Base-by-base conservation (phyloP, 2,797 vertebrate species). In the Galagoides demidoff region DNA sequence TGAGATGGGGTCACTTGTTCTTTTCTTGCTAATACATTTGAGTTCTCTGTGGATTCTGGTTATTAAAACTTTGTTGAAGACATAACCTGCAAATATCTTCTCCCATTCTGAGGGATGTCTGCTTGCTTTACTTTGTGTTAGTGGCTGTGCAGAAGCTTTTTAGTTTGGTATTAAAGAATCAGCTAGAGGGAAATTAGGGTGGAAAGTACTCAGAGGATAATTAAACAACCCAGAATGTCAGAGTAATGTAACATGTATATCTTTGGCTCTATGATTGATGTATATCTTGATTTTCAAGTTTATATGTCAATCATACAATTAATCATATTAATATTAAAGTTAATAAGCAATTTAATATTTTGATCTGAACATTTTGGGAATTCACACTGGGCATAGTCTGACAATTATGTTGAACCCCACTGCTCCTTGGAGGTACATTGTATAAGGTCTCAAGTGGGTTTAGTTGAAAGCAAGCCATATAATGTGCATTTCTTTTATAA, bases 281-380 rank as follows among this genome's bases (percentile, higher is more conserved):
- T 52, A 8, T 3, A 39, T 63, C n/a, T 85, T 78, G 45, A 97
- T 95, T 92, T 89, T 39, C 70, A 95, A 59, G 31, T 95, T 94
- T 84, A 0, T 98, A 88, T 92, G 97, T 97, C 45, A 45, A 12
- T 45, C 9, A 49, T 49, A 49, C 13, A 49, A 52, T 52, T 52
- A 52, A 52, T 52, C 96, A 92, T 97, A 93, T 97, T 97, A 88
- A 95, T 97, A 95, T 95, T 76, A 45, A 84, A 37, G 39, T 52
- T 85, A 92, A 95, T 49, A 76, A 96, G 76, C 88, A 95, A 73
- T 98, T 97, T 96, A 95, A 9, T 88, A 64, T 89, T 82, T 85
- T 92, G 95, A 83, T 79, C 66, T 64, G 73, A 25, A 2, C 0
- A 37, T 23, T 90, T 31, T 93, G 45, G 74, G 39, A 74, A 27